Evolutionary conservation across 2,113 vertebrate genomes (phyloP).

Genomic region (Galemys pyrenaicus): DNA sequence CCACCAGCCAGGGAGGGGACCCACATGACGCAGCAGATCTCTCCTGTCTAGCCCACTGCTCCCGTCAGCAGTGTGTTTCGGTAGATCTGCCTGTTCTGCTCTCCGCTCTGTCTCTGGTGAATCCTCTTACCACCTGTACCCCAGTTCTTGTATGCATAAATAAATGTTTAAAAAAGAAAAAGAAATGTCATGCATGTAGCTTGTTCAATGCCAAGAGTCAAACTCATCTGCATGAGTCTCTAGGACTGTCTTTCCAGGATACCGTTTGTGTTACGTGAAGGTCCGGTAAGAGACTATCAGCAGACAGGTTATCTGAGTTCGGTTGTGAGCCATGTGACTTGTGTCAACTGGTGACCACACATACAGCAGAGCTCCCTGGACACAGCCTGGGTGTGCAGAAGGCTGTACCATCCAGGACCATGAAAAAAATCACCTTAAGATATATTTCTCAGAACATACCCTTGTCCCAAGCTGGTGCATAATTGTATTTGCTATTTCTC

Average conservation of each 20-base stretch:
- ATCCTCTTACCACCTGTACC: too few species aligned
- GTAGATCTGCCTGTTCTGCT: too few species aligned
- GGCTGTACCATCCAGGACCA: neutral
- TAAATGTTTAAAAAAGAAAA: too few species aligned
- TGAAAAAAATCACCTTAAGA: neutral
- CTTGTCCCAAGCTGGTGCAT: too few species aligned
- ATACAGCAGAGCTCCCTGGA: neutral
- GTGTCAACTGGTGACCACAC: neutral
- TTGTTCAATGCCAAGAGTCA: neutral
- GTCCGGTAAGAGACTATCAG: neutral
- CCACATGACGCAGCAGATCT: too few species aligned
- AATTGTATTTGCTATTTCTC: neutral
- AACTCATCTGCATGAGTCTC: neutral
- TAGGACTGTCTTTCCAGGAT: neutral
- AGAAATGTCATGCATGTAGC: too few species aligned
- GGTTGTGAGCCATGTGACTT: neutral
- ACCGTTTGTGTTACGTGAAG: neutral
- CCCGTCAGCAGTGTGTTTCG: too few species aligned
- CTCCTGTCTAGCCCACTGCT: too few species aligned
- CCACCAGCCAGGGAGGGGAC: too few species aligned
- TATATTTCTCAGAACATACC: neutral
- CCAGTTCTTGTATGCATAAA: too few species aligned
- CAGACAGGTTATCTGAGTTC: neutral
- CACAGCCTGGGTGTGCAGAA: neutral
- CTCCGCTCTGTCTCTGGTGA: too few species aligned